Evolutionary conservation across 2,113 vertebrate species (phyloP).

Genomic region (Procapra przewalskii): DNA sequence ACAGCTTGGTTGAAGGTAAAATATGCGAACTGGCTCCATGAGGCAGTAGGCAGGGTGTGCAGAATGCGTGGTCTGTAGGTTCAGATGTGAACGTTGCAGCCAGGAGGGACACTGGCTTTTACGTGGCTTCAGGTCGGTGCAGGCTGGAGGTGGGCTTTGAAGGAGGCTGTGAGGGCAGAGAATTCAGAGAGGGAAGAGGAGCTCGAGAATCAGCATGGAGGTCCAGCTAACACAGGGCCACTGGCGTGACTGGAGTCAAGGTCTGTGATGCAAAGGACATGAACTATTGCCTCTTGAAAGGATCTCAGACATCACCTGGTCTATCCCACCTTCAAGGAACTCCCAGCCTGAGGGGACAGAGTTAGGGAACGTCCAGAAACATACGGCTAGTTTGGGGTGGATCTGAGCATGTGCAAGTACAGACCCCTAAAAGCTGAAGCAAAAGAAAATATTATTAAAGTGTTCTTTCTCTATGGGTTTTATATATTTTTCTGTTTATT

Average conservation of each 20-base stretch:
- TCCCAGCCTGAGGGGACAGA: not conserved
- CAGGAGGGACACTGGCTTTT: not conserved
- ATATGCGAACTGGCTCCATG: fast-evolving
- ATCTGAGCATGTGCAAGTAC: not conserved
- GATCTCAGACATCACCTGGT: not conserved
- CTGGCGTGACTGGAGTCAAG: not conserved
- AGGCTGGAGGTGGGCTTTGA: not conserved
- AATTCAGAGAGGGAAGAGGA: not conserved
- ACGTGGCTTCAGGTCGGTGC: not conserved
- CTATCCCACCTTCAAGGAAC: not conserved
- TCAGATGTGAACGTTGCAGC: fast-evolving
- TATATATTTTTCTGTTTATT: not conserved
- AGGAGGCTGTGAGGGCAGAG: not conserved
- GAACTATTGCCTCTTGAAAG: not conserved
- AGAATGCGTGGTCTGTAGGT: fast-evolving
- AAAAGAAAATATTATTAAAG: not conserved
- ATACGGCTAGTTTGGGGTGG: not conserved
- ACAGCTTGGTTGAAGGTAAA: not conserved
- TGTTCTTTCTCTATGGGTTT: not conserved
- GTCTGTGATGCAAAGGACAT: not conserved
- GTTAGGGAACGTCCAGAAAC: not conserved
- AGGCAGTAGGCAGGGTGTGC: not conserved
- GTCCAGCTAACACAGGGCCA: not conserved
- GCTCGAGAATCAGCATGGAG: not conserved
- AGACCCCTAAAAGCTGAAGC: not conserved